Conservation (phyloP, 2,797 vertebrate genomes). For the Brachyrhaphis roseni region DNA sequence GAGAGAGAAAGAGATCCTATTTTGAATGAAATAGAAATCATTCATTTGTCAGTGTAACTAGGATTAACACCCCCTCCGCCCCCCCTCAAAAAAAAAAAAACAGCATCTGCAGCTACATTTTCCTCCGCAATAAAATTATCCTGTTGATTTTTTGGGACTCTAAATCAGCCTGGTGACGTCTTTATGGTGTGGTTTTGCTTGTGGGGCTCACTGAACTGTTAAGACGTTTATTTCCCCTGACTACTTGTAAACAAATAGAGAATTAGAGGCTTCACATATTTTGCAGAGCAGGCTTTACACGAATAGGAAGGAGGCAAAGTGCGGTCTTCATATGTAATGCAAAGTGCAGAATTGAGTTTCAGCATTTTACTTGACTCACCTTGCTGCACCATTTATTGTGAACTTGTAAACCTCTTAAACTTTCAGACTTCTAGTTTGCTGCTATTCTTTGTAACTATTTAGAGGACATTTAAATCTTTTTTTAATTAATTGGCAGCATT, state of each 20-base stretch:
- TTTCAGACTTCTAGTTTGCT: not conserved
- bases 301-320: slow-evolving; percentile 31
- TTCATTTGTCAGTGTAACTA: not conserved
- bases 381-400: not conserved
- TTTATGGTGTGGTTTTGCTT: not conserved
- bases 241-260: slow-evolving; percentile 6
- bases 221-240: not conserved
- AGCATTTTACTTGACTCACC: not conserved
- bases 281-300: slow-evolving; percentile 8
- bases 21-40: slow-evolving; percentile 10
- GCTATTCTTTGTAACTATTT: not conserved
- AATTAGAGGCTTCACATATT: slow-evolving; percentile 12
- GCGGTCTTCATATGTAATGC: slow-evolving; percentile 26
- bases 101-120: slow-evolving; percentile 1
- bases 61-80: no score
- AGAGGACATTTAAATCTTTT: not conserved
- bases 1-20: not conserved
- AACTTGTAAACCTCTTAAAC: not conserved
- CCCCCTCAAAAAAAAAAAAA: not conserved
- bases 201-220: slow-evolving; percentile 5
- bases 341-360: slow-evolving; percentile 44
- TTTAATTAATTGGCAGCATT: slow-evolving; percentile 12
- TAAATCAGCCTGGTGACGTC: slow-evolving; percentile 4
- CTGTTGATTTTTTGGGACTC: slow-evolving; percentile 1
- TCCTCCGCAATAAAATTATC: slow-evolving; percentile 9